A percentile compares a stretch with the other conserved stretches of the same genome.
Conservation (phyloP, 2,113 vertebrate species). For the Cariama cristata region DNA sequence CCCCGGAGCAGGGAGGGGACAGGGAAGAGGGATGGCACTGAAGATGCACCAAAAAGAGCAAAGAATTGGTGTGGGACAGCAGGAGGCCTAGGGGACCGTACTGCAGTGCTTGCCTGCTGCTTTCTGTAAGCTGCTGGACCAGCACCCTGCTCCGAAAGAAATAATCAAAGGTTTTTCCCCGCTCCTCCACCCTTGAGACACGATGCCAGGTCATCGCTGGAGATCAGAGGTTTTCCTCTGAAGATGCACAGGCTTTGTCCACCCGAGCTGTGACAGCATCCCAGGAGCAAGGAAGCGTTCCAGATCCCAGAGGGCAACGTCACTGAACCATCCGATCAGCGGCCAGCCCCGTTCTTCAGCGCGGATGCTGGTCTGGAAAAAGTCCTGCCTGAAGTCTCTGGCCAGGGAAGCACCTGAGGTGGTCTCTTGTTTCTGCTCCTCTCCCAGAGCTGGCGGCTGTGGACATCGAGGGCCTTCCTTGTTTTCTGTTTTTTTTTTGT, state of each 20-base stretch:
- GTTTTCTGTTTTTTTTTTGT: accelerated
- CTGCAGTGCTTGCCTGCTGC: neutral
- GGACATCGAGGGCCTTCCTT: neutral
- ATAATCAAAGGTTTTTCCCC: neutral
- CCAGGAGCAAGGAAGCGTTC: neutral
- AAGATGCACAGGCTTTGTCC: neutral
- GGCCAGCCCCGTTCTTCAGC: neutral
- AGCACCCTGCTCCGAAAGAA: neutral
- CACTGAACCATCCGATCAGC: neutral
- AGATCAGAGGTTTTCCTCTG: neutral
- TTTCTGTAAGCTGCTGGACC: neutral
- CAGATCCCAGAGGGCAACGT: neutral
- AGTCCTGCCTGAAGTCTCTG: neutral
- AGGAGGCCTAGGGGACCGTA: neutral
- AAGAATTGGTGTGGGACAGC: neutral
- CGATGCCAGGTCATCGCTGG: neutral
- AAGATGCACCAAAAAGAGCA: neutral
- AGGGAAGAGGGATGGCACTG: neutral
- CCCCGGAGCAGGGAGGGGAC: neutral
- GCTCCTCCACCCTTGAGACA: neutral
- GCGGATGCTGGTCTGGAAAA: neutral
- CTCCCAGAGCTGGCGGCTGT: neutral
- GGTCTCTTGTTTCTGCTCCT: neutral
- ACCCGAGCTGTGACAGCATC: accelerated
- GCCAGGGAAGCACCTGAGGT: neutral